Evolutionary conservation across 2,888 invertebrate genomes (phyloP).

Genomic region (Tetranychus truncatus): DNA sequence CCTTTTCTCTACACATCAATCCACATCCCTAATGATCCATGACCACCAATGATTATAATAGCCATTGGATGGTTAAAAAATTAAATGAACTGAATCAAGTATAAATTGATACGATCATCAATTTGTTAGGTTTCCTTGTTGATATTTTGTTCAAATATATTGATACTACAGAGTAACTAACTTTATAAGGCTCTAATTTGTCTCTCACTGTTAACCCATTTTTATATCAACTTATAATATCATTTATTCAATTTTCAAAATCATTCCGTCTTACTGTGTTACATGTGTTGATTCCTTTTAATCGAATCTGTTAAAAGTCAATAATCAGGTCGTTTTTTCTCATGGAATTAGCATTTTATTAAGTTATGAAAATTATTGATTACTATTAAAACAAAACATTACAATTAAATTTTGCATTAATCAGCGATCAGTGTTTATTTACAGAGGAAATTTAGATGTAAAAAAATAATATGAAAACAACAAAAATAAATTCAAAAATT

Average conservation of each 20-base stretch:
- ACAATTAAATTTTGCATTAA: too few species aligned
- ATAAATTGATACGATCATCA: not conserved
- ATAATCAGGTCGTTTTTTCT: too few species aligned
- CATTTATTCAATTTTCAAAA: not conserved
- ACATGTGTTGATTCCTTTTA: too few species aligned
- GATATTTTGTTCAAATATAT: not conserved
- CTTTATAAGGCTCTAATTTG: not conserved
- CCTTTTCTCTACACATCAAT: not conserved
- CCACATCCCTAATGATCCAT: not conserved
- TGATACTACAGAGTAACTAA: not conserved
- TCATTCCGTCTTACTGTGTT: too few species aligned
- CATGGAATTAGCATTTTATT: too few species aligned
- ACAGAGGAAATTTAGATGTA: too few species aligned
- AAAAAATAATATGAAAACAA: too few species aligned
- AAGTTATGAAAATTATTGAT: too few species aligned
- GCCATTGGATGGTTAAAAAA: not conserved
- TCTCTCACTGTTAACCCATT: not conserved
- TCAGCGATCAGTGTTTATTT: too few species aligned
- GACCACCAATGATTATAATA: not conserved
- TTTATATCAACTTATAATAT: not conserved
- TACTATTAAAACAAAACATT: too few species aligned
- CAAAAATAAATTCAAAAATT: too few species aligned
- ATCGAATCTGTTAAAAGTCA: too few species aligned
- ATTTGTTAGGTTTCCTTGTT: not conserved
- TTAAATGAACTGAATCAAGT: not conserved